Conservation (phyloP, 2,888 invertebrate species). For the Tetragnatha montana region DNA sequence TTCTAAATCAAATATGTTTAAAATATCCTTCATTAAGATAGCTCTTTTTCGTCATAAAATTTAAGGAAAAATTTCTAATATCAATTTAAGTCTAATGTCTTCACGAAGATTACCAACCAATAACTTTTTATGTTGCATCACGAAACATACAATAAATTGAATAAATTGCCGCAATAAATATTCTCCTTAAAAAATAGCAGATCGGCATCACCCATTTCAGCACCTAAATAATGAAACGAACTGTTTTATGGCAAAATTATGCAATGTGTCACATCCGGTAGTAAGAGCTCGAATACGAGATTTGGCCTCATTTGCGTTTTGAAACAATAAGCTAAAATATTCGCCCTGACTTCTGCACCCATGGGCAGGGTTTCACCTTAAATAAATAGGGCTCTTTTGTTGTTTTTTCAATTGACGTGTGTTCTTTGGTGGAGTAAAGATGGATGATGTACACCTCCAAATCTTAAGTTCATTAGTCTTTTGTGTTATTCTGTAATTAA, state of each 20-base stretch:
- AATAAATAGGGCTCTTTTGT: neutral
- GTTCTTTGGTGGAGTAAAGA: neutral
- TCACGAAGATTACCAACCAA: no score
- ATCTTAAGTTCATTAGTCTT: neutral
- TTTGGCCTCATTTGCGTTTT: neutral
- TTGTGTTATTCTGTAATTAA: neutral
- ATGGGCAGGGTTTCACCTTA: neutral
- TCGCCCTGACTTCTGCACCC: neutral
- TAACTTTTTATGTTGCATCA: no score
- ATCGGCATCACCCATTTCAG: no score
- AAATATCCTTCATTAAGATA: no score
- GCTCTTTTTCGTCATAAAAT: no score
- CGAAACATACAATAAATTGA: no score
- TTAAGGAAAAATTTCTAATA: no score
- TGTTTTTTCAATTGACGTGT: neutral
- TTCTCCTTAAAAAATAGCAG: no score
- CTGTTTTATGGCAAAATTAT: neutral
- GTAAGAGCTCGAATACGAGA: neutral
- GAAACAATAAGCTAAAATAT: neutral
- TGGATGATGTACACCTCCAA: neutral
- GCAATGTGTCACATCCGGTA: neutral
- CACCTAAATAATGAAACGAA: no score
- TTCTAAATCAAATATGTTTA: no score
- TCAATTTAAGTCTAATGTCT: no score
- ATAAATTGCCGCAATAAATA: no score